phyloP scores from a whole-genome alignment of 2,797 vertebrate genomes.

The Chaenodraco wilsoni region DNA sequence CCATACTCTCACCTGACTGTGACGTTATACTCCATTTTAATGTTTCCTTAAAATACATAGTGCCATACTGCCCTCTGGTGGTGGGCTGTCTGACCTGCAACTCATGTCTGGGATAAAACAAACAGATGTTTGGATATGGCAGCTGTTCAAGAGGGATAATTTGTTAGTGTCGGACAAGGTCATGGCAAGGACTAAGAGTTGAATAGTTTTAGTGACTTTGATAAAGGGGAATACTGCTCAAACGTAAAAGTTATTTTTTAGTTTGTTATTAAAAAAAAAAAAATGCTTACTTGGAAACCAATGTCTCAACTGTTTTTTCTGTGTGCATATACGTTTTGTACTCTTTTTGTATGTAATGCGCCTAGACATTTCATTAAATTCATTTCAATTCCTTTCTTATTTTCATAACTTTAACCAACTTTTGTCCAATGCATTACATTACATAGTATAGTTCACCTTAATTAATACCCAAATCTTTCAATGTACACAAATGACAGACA shows the following conservation, averaged over 20 bases:
- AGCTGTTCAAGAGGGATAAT: conserved; percentile 51
- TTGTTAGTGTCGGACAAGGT: conserved; percentile 23
- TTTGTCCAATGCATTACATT: not conserved
- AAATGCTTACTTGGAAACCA: not conserved
- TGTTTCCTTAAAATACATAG: not conserved
- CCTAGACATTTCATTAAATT: not conserved
- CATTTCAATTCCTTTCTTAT: not conserved
- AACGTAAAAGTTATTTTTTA: not conserved
- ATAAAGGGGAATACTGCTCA: not conserved
- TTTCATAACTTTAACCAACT: not conserved
- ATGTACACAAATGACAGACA: not conserved
- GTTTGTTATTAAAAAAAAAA: too few species aligned
- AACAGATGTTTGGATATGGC: conserved; percentile 19
- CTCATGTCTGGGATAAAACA: rapidly evolving
- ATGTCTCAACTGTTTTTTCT: not conserved
- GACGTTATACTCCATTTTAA: not conserved
- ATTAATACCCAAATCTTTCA: not conserved
- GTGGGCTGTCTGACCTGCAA: not conserved
- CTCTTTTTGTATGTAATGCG: not conserved
- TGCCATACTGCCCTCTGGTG: conserved; percentile 74
- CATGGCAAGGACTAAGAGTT: not conserved
- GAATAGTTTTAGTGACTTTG: not conserved
- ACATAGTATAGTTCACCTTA: not conserved
- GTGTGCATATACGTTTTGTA: not conserved
- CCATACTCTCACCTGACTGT: not conserved